Evolutionary conservation across 1,140 invertebrate genomes (phyloP).

Genomic region (Prorops nasuta): DNA sequence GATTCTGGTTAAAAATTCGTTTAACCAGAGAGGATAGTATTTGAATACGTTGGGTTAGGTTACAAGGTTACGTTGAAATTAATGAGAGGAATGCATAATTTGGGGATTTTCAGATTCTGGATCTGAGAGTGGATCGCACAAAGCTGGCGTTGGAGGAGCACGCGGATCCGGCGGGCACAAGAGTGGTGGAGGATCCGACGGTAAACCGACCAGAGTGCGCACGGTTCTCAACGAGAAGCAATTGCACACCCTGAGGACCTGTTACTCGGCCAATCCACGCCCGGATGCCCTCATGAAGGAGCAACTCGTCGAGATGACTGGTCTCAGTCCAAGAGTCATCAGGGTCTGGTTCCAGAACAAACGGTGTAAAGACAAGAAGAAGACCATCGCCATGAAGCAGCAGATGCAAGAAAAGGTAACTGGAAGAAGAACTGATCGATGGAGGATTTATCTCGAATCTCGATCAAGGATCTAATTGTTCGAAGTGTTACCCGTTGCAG

Average conservation of each 20-base stretch:
- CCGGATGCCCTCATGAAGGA: constrained; percentile 99
- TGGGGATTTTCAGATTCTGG: constrained; percentile 78
- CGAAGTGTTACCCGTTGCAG: constrained; percentile 61
- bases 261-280: constrained; percentile 95
- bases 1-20: too few relatives aligned
- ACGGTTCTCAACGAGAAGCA: constrained; percentile 99
- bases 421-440: constrained; percentile 2
- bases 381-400: constrained; percentile 94
- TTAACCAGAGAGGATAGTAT: too few relatives aligned
- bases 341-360: constrained; percentile 99
- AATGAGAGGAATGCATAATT: too few relatives aligned
- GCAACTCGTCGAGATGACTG: constrained; percentile 98
- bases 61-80: too few relatives aligned
- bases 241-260: constrained; percentile 90
- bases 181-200: constrained; percentile 69
- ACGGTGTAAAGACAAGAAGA: constrained; percentile 98
- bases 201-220: constrained; percentile 95
- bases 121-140: constrained; percentile 81
- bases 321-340: constrained; percentile 91
- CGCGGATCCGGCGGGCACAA: constrained; percentile 56
- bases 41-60: too few relatives aligned
- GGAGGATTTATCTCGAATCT: constrained; percentile 9
- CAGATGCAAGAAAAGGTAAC: constrained; percentile 95
- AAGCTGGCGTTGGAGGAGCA: constrained; percentile 63
- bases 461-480: constrained; percentile 25